A percentile compares a stretch with the other conserved stretches of the same genome.
phyloP scores from a whole-genome alignment of 2,888 invertebrate genomes.

The Fragum whitleyi region DNA sequence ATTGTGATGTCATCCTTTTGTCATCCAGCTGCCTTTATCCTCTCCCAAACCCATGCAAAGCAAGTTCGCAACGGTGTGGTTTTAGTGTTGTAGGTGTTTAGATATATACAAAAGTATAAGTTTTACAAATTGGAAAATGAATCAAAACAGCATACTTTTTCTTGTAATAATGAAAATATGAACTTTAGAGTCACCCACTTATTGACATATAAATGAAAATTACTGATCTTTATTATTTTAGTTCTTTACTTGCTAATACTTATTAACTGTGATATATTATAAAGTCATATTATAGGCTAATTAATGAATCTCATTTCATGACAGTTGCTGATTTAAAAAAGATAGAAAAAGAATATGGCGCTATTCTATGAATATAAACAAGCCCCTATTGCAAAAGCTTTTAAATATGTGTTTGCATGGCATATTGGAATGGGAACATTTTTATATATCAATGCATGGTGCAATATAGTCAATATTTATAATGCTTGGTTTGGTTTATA shows the following conservation, averaged over 20 bases:
- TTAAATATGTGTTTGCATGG: conserved; percentile 39
- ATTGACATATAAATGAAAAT: conserved; percentile 9
- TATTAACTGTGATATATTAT: background rate
- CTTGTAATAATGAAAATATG: background rate
- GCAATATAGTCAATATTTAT: background rate
- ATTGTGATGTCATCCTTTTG: background rate
- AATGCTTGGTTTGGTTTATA: conserved; percentile 14
- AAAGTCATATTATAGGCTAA: background rate
- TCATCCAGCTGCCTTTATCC: conserved; percentile 6
- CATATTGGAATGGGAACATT: conserved; percentile 33
- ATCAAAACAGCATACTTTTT: background rate
- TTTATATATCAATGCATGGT: background rate
- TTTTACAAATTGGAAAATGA: background rate
- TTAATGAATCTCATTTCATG: conserved; percentile 39
- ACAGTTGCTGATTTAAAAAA: conserved; percentile 41
- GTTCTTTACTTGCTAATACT: conserved; percentile 9
- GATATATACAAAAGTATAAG: background rate
- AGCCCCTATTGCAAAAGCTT: conserved; percentile 52
- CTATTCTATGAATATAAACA: background rate
- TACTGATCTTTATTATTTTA: background rate
- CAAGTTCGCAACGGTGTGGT: conserved; percentile 64
- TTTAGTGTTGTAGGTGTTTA: conserved; percentile 26
- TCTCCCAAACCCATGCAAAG: conserved; percentile 64
- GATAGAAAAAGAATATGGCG: background rate
- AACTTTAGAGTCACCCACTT: background rate